Percentiles rank a stretch among this genome's conserved stretches.
phyloP scores from a whole-genome alignment of 2,113 vertebrate species.

The Rhinichthys klamathensis region DNA sequence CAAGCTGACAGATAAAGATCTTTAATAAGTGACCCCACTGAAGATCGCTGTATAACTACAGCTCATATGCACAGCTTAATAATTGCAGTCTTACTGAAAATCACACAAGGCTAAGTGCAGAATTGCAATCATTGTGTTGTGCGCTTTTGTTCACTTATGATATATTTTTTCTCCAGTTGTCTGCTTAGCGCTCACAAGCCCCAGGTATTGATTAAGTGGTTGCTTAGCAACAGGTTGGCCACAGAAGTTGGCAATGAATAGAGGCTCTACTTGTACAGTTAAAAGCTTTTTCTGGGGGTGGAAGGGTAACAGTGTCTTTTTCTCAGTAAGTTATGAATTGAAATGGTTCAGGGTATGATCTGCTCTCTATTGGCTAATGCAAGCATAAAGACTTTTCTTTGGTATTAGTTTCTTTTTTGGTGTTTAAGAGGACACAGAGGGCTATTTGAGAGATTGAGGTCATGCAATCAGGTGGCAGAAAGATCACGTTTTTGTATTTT shows the following conservation, averaged over 20 bases:
- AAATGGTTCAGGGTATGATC: conserved; percentile 47
- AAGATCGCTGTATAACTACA: neutral
- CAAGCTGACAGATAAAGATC: neutral
- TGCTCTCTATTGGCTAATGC: conserved; percentile 36
- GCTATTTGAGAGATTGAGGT: conserved; percentile 4
- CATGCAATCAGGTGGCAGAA: neutral
- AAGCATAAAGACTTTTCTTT: conserved; percentile 25
- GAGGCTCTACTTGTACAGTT: conserved; percentile 66
- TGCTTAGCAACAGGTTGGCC: conserved; percentile 81
- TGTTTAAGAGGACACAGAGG: neutral
- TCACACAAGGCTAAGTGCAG: conserved; percentile 28
- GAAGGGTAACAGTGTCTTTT: conserved; percentile 46
- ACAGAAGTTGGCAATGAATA: conserved; percentile 71
- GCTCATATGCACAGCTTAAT: conserved; percentile 2
- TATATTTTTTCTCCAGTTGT: conserved; percentile 60
- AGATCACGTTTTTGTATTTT: neutral
- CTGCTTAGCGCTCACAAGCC: conserved; percentile 71
- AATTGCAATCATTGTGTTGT: conserved; percentile 67
- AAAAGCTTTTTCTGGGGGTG: conserved; percentile 60
- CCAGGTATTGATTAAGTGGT: conserved; percentile 82
- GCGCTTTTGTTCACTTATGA: conserved; percentile 68
- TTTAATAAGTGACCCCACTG: neutral
- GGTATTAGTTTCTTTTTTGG: neutral
- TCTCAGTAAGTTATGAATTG: conserved; percentile 56
- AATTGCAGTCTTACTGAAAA: conserved; percentile 49